phyloP scores from a whole-genome alignment of 2,113 vertebrate species.

The Nettapus auritus region DNA sequence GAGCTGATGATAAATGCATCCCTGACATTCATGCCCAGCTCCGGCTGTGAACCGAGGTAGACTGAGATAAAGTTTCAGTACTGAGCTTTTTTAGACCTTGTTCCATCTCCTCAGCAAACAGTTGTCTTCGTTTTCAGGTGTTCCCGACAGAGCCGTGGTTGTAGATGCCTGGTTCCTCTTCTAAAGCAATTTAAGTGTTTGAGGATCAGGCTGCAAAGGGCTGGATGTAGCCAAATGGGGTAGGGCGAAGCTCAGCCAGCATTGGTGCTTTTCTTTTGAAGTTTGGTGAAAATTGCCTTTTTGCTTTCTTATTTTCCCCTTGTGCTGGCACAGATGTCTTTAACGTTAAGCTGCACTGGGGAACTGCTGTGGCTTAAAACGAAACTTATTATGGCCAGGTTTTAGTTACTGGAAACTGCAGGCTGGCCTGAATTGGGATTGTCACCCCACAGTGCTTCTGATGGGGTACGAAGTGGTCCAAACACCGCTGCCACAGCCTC shows the following conservation, averaged over 20 bases:
- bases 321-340: neutral
- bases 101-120: neutral
- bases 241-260: neutral
- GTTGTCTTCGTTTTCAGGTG: neutral
- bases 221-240: rapidly evolving
- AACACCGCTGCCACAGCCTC: neutral
- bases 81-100: neutral
- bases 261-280: neutral
- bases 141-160: rapidly evolving
- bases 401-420: neutral
- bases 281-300: neutral
- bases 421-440: neutral
- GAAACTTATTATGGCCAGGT: rapidly evolving
- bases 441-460: neutral
- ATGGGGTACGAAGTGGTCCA: neutral
- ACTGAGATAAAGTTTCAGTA: neutral
- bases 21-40: rapidly evolving
- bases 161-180: neutral
- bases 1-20: rapidly evolving
- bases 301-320: neutral
- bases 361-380: neutral
- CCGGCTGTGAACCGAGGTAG: neutral
- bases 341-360: neutral
- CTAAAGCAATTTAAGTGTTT: neutral
- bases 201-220: neutral